Conservation (phyloP, 2,888 invertebrate species). For the Orthonychiurus folsomi region DNA sequence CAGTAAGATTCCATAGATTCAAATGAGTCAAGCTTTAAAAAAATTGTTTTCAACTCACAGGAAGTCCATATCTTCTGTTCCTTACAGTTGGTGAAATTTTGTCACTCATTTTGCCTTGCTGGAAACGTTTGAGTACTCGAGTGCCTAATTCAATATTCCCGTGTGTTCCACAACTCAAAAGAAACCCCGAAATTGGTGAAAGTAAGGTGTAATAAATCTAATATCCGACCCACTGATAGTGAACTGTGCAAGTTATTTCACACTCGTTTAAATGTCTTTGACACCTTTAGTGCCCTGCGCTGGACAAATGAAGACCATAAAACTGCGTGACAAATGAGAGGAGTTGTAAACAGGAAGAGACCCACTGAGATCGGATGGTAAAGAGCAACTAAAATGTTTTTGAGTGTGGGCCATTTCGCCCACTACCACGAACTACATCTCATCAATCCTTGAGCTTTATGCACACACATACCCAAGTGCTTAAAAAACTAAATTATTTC, state of each 20-base stretch:
- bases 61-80: background rate
- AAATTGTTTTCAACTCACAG: background rate
- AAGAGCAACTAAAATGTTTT: background rate
- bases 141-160: background rate
- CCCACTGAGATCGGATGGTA: background rate
- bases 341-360: background rate
- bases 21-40: too few relatives aligned
- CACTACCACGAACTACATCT: too few relatives aligned
- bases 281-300: too few relatives aligned
- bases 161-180: background rate
- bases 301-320: background rate
- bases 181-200: background rate
- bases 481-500: too few relatives aligned
- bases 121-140: too few relatives aligned
- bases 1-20: too few relatives aligned
- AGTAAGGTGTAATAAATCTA: background rate
- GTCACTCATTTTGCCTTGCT: slow-evolving; percentile 1
- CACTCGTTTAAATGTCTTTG: too few relatives aligned
- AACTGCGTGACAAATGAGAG: background rate
- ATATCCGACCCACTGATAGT: background rate
- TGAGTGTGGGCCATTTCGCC: too few relatives aligned
- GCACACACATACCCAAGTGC: too few relatives aligned
- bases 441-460: too few relatives aligned
- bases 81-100: background rate
- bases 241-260: background rate